Evolutionary conservation across 2,888 invertebrate genomes (phyloP), one percentile per base, ranked within the genome.

Genomic region (Dorcus parallelipipedus): DNA sequence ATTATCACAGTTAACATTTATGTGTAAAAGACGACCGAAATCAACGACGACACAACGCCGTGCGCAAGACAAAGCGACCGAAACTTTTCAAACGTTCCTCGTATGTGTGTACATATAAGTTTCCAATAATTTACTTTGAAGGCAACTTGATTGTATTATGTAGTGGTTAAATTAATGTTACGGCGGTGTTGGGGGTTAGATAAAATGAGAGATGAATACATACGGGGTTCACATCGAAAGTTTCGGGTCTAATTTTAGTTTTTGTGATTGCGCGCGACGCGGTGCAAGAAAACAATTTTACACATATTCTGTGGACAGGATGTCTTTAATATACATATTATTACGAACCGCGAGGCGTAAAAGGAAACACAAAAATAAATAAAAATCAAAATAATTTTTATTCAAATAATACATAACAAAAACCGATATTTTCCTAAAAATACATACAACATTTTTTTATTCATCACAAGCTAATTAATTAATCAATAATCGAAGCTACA

Each of bases 341-440:
- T 17, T 17, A 17, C 42, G 42, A 42, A 42, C 42, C 42, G 42
- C 23, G 23, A 14, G 10, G 26, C 17, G 17, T 7, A 49, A 54
- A 54, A 58, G 38, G 26, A 58, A 54, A 54, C 10, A 33, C 38
- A 52, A 57, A 9, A 49, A 49, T 43, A 48, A 40, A 52, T 48
- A 58, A 58, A 58, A 58, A 58, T 58, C 58, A 58, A 58, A 58
- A 58, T 58, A 58, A 58, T 58, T 58, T 58, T 58, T 58, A 58
- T 58, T 58, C 58, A 58, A 58, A 58, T 58, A 58, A 58, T 49
- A 58, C 49, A 58, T 54, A 58, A 53, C 53, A 58, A 58, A 58
- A 58, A 58, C 38, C 51, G 51, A 51, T 51, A 10, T 33, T 47
- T 47, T 47, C 17, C 51, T 51, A 38, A 14, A n/a, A 39, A 51